Conservation (phyloP, 1,140 invertebrate genomes). For the Drosophila nikananu region DNA sequence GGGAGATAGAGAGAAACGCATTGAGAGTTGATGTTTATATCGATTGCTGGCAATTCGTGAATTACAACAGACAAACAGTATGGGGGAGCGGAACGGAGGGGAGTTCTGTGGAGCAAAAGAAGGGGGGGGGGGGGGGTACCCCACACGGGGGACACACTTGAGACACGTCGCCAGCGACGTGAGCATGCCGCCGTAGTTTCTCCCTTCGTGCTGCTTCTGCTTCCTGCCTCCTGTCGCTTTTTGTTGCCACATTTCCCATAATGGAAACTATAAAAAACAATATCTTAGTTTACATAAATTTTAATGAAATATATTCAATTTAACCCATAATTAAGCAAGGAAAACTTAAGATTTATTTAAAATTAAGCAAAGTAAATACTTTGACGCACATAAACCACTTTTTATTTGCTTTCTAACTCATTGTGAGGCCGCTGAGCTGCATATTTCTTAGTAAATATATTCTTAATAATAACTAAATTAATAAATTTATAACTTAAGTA, state of each 20-base stretch:
- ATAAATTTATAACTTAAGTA: too few species aligned
- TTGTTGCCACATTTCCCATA: slow-evolving; percentile 14
- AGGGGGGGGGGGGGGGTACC: background rate
- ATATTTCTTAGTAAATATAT: too few species aligned
- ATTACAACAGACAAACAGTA: slow-evolving; percentile 65
- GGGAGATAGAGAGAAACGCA: slow-evolving; percentile 41
- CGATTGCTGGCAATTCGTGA: slow-evolving; percentile 80
- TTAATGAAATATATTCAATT: too few species aligned
- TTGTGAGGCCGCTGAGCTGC: too few species aligned
- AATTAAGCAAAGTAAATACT: too few species aligned
- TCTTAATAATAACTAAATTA: too few species aligned
- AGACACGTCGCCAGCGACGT: slow-evolving; percentile 70
- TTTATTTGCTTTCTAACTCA: too few species aligned
- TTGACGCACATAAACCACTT: too few species aligned
- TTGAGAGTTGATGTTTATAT: slow-evolving; percentile 81
- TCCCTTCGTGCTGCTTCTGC: background rate
- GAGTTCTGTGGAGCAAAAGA: background rate
- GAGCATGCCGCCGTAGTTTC: slow-evolving; percentile 57
- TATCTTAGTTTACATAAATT: too few species aligned
- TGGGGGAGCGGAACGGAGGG: background rate
- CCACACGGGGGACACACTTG: slow-evolving; percentile 48
- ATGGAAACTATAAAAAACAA: too few species aligned
- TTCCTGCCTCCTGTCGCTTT: background rate
- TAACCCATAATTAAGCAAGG: too few species aligned
- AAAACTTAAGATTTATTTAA: too few species aligned